Evolutionary conservation across 2,113 vertebrate species (phyloP), one percentile per base, ranked within the genome.

Genomic region (Dicaeum eximium): DNA sequence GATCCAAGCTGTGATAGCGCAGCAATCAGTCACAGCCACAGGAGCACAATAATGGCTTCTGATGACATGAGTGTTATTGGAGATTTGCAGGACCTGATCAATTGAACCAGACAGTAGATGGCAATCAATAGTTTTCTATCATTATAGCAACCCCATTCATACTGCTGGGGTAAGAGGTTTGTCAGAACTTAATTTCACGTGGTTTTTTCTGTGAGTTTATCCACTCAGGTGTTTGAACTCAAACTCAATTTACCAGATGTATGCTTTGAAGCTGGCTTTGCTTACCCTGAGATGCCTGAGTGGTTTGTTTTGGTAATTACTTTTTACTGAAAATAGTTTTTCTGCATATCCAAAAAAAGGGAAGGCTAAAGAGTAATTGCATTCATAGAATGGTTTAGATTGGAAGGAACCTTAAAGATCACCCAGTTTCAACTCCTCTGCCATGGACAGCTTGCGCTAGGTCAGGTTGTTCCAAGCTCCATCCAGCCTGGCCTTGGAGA

Each of bases 1-100:
- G 98, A 98, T 98, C 98, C 98, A 98, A 95, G 72, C 96, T 96
- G 96, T 77, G 96, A 95, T 93, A 97, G 96, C 93, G 35, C 58
- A 21, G 96, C 97, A 97, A 98, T 98, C 97, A 92, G 93, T 98
- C 98, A 97, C 72, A 94, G 96, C 95, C 96, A 80, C 92, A 81
- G 92, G 97, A 97, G 97, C 94, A 98, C 98, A 98, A 98, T 98
- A 80, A 97, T 93, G 98, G 97, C 96, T 71, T 54, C 86, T 96
- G 96, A 97, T 87, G 88, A 98, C 98, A 96, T 27, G 6, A 89
- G 71, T 22, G 89, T 98, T 98, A 97, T 97, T 97, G 90, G 96
- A 95, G 95, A 94, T 93, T 91, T 94, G 74, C 97, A 97, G 95
- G 90, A 91, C 70, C 96, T 71, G 92, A 95, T 94, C 91, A 87